A percentile compares a stretch with the other conserved stretches of the same genome.
phyloP scores from a whole-genome alignment of 2,113 vertebrate species.

The Elaphurus davidianus region DNA sequence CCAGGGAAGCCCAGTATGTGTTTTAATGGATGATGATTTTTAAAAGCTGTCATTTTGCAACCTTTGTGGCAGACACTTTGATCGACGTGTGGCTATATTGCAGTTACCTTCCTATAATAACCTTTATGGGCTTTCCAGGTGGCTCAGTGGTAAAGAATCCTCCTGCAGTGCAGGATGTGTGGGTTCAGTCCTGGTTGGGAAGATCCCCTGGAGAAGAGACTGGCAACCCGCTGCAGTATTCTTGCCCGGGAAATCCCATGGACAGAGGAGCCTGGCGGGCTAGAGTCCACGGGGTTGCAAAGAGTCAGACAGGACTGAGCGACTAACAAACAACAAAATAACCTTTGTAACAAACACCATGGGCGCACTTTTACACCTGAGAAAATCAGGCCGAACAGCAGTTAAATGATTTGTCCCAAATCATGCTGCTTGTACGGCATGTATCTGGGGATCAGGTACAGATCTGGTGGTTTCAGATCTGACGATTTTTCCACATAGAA shows the following conservation, averaged over 20 bases:
- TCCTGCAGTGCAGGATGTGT: neutral
- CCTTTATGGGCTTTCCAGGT: accelerated
- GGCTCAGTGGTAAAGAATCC: neutral
- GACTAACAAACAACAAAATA: neutral
- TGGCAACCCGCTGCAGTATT: neutral
- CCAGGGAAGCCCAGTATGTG: neutral
- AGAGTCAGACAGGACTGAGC: accelerated
- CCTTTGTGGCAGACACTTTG: neutral
- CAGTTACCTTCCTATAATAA: neutral
- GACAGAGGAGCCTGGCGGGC: neutral
- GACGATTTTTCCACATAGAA: neutral
- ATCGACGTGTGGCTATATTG: neutral
- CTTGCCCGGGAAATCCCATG: neutral
- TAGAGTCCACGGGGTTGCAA: neutral
- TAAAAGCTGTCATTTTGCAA: neutral
- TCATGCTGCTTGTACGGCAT: neutral
- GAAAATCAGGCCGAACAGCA: neutral
- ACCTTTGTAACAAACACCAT: neutral
- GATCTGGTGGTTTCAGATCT: neutral
- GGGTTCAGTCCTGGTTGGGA: neutral
- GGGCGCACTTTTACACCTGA: neutral
- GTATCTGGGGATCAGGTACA: neutral
- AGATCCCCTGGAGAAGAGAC: neutral
- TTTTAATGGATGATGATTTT: neutral
- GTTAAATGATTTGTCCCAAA: neutral